Evolutionary conservation across 2,113 vertebrate species (phyloP).

Genomic region (Anguilla japonica): DNA sequence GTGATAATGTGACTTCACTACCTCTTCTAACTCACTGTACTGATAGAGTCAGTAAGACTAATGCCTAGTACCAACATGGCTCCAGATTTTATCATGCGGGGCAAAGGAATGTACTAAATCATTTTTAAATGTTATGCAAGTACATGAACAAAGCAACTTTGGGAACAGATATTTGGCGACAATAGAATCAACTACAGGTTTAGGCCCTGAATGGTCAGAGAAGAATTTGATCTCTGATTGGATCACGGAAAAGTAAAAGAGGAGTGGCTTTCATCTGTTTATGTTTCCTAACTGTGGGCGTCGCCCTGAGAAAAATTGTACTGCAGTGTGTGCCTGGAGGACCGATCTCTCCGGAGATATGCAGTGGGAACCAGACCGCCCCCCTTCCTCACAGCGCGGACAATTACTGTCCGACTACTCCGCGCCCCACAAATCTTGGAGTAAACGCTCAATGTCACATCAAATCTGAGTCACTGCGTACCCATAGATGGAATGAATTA

Average conservation of each 20-base stretch:
- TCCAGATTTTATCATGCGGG: neutral
- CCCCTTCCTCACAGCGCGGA: slow-evolving; percentile 44
- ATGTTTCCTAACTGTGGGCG: slow-evolving; percentile 35
- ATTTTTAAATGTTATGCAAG: neutral
- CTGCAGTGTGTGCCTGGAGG: slow-evolving; percentile 35
- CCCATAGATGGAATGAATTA: neutral
- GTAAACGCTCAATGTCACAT: slow-evolving; percentile 30
- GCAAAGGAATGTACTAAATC: neutral
- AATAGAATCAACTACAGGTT: neutral
- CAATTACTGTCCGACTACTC: slow-evolving; percentile 39
- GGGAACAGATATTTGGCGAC: neutral
- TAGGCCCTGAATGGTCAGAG: neutral
- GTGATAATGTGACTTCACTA: no score
- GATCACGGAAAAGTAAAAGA: slow-evolving; percentile 26
- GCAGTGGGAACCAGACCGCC: slow-evolving; percentile 49
- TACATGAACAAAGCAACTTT: neutral
- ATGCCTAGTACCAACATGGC: no score
- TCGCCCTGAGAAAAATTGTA: slow-evolving; percentile 25
- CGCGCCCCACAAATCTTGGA: neutral
- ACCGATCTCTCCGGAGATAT: slow-evolving; percentile 50
- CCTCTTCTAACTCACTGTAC: no score
- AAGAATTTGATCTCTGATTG: slow-evolving; percentile 7
- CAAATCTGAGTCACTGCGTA: neutral
- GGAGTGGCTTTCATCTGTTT: slow-evolving; percentile 37
- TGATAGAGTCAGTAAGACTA: no score